These are phyloP conservation scores for Larimichthys crocea DNA, from an alignment of 2,113 vertebrate species.

Conservation along the genomic window DNA sequence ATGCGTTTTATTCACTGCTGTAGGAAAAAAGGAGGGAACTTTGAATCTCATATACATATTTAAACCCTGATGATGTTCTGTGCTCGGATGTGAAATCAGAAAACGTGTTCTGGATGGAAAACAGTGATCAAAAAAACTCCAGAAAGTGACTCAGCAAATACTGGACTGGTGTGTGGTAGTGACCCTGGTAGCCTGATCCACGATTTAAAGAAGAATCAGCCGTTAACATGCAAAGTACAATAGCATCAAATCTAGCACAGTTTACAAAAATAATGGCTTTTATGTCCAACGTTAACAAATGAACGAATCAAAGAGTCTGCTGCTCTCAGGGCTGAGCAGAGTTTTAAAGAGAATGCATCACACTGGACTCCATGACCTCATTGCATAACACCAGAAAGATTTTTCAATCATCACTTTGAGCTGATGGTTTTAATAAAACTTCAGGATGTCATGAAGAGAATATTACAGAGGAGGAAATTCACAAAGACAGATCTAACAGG, in stretches of 20 bases:
- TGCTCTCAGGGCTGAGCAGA: conserved; percentile 30
- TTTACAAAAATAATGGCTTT: conserved; percentile 74
- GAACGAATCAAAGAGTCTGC: conserved; percentile 34
- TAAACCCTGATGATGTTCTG: conserved; percentile 58
- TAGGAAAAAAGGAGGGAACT: conserved; percentile 48
- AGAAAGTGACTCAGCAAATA: conserved; percentile 53
- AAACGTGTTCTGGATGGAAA: conserved; percentile 42
- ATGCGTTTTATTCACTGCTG: conserved; percentile 68
- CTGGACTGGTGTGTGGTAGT: conserved; percentile 56
- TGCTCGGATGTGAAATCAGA: conserved; percentile 26
- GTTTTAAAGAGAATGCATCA: not conserved
- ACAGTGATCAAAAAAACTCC: conserved; percentile 26
- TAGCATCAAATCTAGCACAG: conserved; percentile 63
- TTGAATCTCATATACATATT: conserved; percentile 52
- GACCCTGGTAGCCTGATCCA: conserved; percentile 34
- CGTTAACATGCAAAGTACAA: conserved; percentile 61
- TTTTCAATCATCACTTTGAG: conserved; percentile 22
- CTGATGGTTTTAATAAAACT: conserved; percentile 15
- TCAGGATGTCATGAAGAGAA: conserved; percentile 1
- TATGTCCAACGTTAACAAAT: conserved; percentile 24
- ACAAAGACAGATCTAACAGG: conserved; percentile 18
- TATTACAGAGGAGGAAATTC: conserved; percentile 17
- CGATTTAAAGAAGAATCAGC: conserved; percentile 29
- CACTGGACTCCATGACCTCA: conserved; percentile 19
- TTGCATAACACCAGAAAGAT: conserved; percentile 3